A percentile compares a stretch with the other conserved stretches of the same genome.
Evolutionary conservation across 2,113 vertebrate genomes (phyloP).

Genomic region (Anoplopoma fimbria): DNA sequence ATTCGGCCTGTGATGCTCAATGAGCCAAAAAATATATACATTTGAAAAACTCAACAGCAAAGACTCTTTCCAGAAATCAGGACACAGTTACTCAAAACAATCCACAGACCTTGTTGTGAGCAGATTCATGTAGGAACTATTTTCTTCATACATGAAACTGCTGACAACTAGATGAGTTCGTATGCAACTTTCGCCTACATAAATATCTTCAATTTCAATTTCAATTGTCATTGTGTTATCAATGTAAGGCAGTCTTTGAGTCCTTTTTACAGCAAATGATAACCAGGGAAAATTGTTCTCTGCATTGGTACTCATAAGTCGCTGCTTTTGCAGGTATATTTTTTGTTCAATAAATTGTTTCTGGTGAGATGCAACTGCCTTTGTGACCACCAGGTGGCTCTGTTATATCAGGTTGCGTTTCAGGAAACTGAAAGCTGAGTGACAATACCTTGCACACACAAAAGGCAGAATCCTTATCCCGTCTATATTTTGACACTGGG

Average conservation of each 20-base stretch:
- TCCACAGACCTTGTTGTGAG: background rate
- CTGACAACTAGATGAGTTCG: background rate
- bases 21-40: background rate
- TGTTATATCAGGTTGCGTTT: background rate
- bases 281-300: background rate
- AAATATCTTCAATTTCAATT: background rate
- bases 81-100: background rate
- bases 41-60: background rate
- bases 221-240: background rate
- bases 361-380: background rate
- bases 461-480: background rate
- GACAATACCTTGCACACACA: background rate
- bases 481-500: background rate
- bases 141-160: background rate
- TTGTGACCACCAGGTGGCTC: slow-evolving; percentile 51
- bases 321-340: background rate
- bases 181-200: background rate
- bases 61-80: background rate
- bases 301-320: background rate
- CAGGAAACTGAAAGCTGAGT: background rate
- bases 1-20: too few relatives aligned
- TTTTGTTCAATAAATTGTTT: background rate
- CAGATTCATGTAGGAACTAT: background rate
- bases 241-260: background rate
- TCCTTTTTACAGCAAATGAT: background rate